These are phyloP conservation scores for Chesias legatella DNA, from an alignment of 2,888 invertebrate species.

Conservation along the genomic window DNA sequence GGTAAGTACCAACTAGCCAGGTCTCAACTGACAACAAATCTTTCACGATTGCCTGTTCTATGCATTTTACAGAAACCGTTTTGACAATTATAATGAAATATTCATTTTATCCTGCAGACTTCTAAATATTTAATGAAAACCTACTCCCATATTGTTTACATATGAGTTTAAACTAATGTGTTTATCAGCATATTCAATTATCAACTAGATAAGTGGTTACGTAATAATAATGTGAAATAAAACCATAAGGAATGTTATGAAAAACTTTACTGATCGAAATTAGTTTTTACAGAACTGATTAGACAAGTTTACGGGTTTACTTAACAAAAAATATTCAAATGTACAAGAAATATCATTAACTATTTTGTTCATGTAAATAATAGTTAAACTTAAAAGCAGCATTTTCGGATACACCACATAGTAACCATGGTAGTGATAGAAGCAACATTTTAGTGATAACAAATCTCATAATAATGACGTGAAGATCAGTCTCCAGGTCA, in stretches of 20 bases:
- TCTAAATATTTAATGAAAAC: too few species aligned
- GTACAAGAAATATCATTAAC: conserved; percentile 17
- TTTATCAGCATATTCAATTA: conserved; percentile 6
- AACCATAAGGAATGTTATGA: conserved; percentile 19
- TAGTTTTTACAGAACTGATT: conserved; percentile 14
- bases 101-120: too few species aligned
- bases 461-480: conserved; percentile 8
- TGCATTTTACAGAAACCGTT: too few species aligned
- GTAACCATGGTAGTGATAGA: conserved; percentile 15
- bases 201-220: conserved; percentile 9
- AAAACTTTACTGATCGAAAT: conserved; percentile 23
- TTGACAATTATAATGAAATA: too few species aligned
- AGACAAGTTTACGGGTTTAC: conserved; percentile 11
- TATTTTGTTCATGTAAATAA: conserved; percentile 5
- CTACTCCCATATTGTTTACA: too few species aligned
- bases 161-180: too few species aligned
- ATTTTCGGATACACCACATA: conserved; percentile 9
- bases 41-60: too few species aligned
- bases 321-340: conserved; percentile 16
- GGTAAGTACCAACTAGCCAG: too few species aligned
- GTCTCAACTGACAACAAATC: too few species aligned
- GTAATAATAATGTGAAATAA: conserved; percentile 15
- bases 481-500: conserved; percentile 5
- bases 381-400: conserved; percentile 7
- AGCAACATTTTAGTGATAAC: conserved; percentile 19